Conservation (phyloP, 2,797 vertebrate genomes). For the Ctenochaetus hawaiiensis region DNA sequence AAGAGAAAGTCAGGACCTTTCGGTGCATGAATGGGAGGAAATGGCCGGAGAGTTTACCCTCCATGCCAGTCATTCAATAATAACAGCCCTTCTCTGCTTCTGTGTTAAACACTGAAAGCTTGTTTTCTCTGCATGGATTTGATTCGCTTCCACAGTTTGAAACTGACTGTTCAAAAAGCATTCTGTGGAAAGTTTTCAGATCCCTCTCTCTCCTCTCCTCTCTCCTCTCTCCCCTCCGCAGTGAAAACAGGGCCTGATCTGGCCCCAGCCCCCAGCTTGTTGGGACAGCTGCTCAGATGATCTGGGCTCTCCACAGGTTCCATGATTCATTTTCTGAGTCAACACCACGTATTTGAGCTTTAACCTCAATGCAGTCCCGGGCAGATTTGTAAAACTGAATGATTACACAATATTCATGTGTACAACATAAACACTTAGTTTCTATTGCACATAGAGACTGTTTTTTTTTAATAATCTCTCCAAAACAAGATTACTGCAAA, state of each 20-base stretch:
- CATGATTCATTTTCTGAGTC: slow-evolving; percentile 86
- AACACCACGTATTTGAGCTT: slow-evolving; percentile 71
- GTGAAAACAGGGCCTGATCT: slow-evolving; percentile 78
- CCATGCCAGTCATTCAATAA: slow-evolving; percentile 71
- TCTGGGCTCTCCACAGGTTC: slow-evolving; percentile 83
- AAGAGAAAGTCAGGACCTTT: slow-evolving; percentile 84
- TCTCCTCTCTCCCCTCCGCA: slow-evolving; percentile 17
- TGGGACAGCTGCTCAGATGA: slow-evolving; percentile 88
- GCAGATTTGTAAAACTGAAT: slow-evolving; percentile 61
- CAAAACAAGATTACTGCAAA: neutral
- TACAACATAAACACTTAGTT: neutral
- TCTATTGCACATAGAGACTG: neutral
- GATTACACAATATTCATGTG: slow-evolving; percentile 34
- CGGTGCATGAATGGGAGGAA: slow-evolving; percentile 84
- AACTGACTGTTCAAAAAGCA: slow-evolving; percentile 39
- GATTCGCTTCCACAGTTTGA: slow-evolving; percentile 58
- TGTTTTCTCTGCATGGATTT: slow-evolving; percentile 69
- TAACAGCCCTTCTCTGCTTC: slow-evolving; percentile 66
- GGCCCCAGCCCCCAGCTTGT: slow-evolving; percentile 79
- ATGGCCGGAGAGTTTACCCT: slow-evolving; percentile 76
- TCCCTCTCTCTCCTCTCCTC: slow-evolving; percentile 1
- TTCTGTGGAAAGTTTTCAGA: slow-evolving; percentile 60
- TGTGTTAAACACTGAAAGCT: slow-evolving; percentile 63
- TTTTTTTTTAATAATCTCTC: neutral
- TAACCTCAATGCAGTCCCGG: slow-evolving; percentile 30